A percentile compares a stretch with the other conserved stretches of the same genome.
Conservation (phyloP, 2,797 vertebrate species). For the Chelonia mydas region DNA sequence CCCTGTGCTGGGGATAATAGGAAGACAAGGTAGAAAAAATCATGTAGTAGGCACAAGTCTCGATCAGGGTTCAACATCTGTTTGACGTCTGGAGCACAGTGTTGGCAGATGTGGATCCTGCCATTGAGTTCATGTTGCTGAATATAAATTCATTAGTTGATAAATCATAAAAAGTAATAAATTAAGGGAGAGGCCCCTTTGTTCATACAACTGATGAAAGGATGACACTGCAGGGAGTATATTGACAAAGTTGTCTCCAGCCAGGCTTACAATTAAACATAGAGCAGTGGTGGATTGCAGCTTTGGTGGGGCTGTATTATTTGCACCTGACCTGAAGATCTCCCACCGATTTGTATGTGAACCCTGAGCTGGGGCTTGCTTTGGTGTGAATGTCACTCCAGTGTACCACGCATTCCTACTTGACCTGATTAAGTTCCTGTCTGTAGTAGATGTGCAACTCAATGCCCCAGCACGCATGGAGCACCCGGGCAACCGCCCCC, state of each 20-base stretch:
- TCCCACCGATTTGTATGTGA: neutral
- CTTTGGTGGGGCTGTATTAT: neutral
- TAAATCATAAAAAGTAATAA: neutral
- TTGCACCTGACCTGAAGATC: neutral
- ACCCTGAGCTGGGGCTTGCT: neutral
- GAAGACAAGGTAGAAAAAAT: neutral
- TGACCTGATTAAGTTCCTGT: neutral
- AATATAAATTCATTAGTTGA: neutral
- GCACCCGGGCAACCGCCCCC: too few species aligned
- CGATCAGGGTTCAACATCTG: neutral
- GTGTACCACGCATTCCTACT: rapidly evolving
- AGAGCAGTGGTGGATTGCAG: neutral
- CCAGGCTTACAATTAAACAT: rapidly evolving
- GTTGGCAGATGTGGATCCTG: neutral
- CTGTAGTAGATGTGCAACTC: neutral
- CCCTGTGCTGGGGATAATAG: neutral
- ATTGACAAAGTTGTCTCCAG: neutral
- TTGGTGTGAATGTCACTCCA: neutral
- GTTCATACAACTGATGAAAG: neutral
- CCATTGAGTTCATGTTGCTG: neutral
- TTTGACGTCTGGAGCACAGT: neutral
- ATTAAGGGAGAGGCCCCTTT: neutral
- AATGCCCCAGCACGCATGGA: neutral
- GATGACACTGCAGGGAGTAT: neutral
- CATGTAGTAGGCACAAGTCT: neutral